A percentile compares a stretch with the other conserved stretches of the same genome.
phyloP scores from a whole-genome alignment of 2,888 invertebrate genomes.

The Diogma glabrata region DNA sequence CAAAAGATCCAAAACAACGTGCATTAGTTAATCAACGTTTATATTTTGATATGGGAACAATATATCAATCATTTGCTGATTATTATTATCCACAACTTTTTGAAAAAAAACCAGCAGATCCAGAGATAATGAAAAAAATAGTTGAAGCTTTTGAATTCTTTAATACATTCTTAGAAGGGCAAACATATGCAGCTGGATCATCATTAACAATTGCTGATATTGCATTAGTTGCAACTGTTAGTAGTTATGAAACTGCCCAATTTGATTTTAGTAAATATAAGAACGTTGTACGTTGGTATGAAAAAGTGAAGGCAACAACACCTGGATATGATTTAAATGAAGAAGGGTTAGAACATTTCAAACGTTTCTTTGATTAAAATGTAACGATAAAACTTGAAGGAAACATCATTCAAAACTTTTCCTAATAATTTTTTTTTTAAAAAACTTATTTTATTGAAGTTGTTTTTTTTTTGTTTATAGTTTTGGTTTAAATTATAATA shows the following conservation, averaged over 20 bases:
- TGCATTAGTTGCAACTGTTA: constrained; percentile 51
- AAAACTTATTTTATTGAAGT: too few species aligned
- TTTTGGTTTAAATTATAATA: too few species aligned
- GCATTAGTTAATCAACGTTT: constrained; percentile 67
- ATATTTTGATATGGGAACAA: constrained; percentile 67
- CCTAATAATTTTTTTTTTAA: constrained; percentile 7
- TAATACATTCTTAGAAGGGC: constrained; percentile 58
- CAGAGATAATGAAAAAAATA: constrained; percentile 54
- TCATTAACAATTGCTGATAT: constrained; percentile 69
- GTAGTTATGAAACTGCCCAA: constrained; percentile 54
- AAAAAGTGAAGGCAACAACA: constrained; percentile 43
- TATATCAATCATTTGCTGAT: constrained; percentile 57
- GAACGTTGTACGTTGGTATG: constrained; percentile 55
- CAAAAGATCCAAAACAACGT: constrained; percentile 63
- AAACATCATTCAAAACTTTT: constrained; percentile 5
- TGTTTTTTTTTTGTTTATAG: too few species aligned
- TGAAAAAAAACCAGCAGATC: constrained; percentile 49
- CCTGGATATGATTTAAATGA: constrained; percentile 49
- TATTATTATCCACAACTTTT: constrained; percentile 57
- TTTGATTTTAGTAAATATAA: constrained; percentile 56
- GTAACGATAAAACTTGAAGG: not conserved
- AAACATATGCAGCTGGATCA: constrained; percentile 59
- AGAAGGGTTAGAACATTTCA: constrained; percentile 44
- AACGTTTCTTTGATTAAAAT: constrained; percentile 19
- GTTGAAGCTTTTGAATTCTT: constrained; percentile 55